Evolutionary conservation across 2,888 invertebrate species (phyloP).

Genomic region (Eristalis pertinax): DNA sequence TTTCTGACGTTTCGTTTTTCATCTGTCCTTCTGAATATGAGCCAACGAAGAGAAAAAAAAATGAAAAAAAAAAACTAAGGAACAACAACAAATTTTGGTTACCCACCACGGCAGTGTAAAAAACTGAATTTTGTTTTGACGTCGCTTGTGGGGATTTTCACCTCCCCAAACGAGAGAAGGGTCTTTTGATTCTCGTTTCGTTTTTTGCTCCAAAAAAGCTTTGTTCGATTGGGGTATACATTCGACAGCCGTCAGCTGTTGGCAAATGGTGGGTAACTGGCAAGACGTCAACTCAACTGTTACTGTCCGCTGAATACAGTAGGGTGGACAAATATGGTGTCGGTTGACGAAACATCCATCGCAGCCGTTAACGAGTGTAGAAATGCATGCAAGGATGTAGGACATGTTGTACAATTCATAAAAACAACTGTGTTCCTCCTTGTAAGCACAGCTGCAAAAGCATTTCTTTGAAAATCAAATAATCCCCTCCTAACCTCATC

Average conservation of each 20-base stretch:
- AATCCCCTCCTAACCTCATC: neutral
- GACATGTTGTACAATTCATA: no score
- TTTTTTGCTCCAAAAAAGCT: neutral
- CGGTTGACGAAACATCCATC: neutral
- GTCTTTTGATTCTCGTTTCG: conserved; percentile 9
- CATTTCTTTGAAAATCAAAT: neutral
- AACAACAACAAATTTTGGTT: conserved; percentile 65
- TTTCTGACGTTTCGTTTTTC: conserved; percentile 67
- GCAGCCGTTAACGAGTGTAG: neutral
- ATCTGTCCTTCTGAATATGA: conserved; percentile 39
- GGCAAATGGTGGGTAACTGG: conserved; percentile 21
- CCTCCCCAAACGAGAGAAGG: conserved; percentile 1
- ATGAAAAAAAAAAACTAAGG: conserved; percentile 33
- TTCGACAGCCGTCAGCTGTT: conserved; percentile 20
- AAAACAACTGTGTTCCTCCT: neutral
- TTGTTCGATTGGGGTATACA: conserved; percentile 21
- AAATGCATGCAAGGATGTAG: neutral
- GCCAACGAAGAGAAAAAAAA: neutral
- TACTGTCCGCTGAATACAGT: neutral
- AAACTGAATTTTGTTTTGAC: conserved; percentile 50
- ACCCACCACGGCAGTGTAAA: conserved; percentile 35
- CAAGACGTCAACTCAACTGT: neutral
- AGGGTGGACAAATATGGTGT: neutral
- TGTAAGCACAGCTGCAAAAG: neutral
- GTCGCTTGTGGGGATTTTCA: conserved; percentile 38